A percentile compares a stretch with the other conserved stretches of the same genome.
Evolutionary conservation across 2,888 invertebrate genomes (phyloP).

Genomic region (Caenorhabditis parvicauda): DNA sequence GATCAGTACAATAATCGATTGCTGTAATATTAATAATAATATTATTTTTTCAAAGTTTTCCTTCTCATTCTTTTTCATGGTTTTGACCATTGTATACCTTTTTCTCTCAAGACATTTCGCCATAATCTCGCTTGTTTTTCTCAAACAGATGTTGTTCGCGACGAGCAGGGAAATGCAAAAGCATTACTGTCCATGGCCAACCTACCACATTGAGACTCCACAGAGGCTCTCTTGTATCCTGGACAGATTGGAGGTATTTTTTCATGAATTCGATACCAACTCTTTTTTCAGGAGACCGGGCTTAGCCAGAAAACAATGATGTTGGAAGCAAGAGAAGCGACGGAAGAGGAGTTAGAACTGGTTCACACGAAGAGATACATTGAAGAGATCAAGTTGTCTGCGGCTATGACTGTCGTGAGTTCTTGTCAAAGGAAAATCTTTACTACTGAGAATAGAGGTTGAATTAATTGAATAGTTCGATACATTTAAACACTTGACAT

Average conservation of each 20-base stretch:
- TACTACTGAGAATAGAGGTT: too few species aligned
- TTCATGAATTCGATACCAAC: background rate
- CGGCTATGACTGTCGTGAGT: slow-evolving; percentile 20
- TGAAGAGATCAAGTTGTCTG: slow-evolving; percentile 24
- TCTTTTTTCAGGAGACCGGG: slow-evolving; percentile 6
- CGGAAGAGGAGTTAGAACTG: slow-evolving; percentile 23
- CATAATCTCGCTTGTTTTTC: background rate
- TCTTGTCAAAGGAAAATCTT: background rate
- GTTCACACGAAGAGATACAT: slow-evolving; percentile 46
- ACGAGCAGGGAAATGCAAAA: slow-evolving; percentile 30
- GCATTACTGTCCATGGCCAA: slow-evolving; percentile 52
- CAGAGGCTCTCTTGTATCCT: slow-evolving; percentile 39
- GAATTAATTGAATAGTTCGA: background rate
- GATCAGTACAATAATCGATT: too few species aligned
- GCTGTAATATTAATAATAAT: too few species aligned
- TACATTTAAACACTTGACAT: background rate
- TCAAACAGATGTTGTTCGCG: slow-evolving; percentile 14
- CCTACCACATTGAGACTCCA: slow-evolving; percentile 52
- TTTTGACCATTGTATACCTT: background rate
- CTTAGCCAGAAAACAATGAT: background rate
- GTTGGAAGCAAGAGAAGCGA: slow-evolving; percentile 15
- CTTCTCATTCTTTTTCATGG: too few species aligned
- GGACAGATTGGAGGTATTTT: slow-evolving; percentile 27
- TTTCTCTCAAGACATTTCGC: background rate
- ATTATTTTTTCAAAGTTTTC: too few species aligned